Base-by-base conservation (phyloP, 2,113 vertebrate species). In the Lagopus muta region DNA sequence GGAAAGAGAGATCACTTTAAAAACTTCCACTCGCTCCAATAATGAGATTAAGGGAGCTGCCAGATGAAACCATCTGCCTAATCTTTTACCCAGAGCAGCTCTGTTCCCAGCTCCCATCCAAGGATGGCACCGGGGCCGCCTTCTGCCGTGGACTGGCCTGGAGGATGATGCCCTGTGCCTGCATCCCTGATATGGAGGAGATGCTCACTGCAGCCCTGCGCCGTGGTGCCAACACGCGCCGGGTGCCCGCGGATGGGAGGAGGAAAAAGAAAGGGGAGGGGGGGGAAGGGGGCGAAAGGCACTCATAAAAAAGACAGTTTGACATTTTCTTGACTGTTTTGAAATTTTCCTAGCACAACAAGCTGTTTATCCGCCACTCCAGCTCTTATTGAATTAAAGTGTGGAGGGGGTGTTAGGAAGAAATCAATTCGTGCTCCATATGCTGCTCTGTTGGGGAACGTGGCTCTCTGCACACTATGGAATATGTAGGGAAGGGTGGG, bases 311-410 rank as follows among this genome's bases (percentile, higher is more conserved):
- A 96, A 97, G 87, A 88, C 89, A 97, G 88, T 96, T 94, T 97
- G 97, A 97, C 93, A 96, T 97, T 97, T 97, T 95, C 95, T 97
- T 96, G 93, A 96, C 93, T 97, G 88, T 98, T 97, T 96, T 95
- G 92, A 97, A 97, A 97, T 95, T 97, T 98, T 97, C 96, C 94
- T 92, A 95, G 92, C 96, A 96, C 97, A 97, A 97, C 96, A 97
- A 97, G 97, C 97, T 97, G 91, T 98, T 98, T 97, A 97, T 97
- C 94, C 96, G 93, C 84, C 65, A 92, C 92, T 97, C 94, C 88
- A 80, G 91, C 96, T 97, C 96, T 97, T 97, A 98, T 92, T 98
- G 97, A 97, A 98, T 98, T 97, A 97, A 98, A 95, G 94, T 95
- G 95, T 92, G 94, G 90, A 93, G 84, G 90, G 90, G 94, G 93